Conservation (phyloP, 2,888 invertebrate species). For the Kryphioiulus occultus region DNA sequence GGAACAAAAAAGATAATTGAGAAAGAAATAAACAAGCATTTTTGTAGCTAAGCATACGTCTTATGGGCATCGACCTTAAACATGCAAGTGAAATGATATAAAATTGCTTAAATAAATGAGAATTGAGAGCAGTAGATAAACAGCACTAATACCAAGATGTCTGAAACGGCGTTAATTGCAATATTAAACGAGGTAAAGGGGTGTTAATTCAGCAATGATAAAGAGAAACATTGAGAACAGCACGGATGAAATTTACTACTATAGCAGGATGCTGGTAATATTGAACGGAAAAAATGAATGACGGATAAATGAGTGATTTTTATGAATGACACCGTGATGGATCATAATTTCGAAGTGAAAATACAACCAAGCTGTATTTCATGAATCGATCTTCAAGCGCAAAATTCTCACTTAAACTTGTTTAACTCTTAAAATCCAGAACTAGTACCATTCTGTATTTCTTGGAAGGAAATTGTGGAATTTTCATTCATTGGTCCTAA, state of each 20-base stretch:
- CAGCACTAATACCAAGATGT: neutral
- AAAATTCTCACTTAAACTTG: neutral
- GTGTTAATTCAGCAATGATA: constrained; percentile 28
- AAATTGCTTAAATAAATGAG: constrained; percentile 37
- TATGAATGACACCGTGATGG: neutral
- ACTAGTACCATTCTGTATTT: too few species aligned
- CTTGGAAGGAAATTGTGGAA: too few species aligned
- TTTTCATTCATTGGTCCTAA: too few species aligned
- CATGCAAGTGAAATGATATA: constrained; percentile 45
- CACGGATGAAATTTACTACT: neutral
- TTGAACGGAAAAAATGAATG: neutral
- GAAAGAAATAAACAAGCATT: constrained; percentile 41
- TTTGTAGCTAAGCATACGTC: constrained; percentile 16
- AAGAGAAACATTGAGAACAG: constrained; percentile 13
- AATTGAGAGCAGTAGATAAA: constrained; percentile 25
- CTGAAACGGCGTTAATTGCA: constrained; percentile 13
- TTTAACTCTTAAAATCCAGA: too few species aligned
- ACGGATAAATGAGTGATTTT: constrained; percentile 17
- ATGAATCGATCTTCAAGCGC: constrained; percentile 36
- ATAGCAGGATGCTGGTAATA: constrained; percentile 33
- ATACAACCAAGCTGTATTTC: constrained; percentile 1
- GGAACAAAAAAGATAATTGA: constrained; percentile 47
- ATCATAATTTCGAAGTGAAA: neutral
- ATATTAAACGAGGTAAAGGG: constrained; percentile 1
- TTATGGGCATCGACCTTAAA: neutral